Percentiles rank a stretch among this genome's conserved stretches.
These are phyloP conservation scores for Macrosiphum euphorbiae DNA, from an alignment of 2,888 invertebrate genomes.

Conservation along the genomic window DNA sequence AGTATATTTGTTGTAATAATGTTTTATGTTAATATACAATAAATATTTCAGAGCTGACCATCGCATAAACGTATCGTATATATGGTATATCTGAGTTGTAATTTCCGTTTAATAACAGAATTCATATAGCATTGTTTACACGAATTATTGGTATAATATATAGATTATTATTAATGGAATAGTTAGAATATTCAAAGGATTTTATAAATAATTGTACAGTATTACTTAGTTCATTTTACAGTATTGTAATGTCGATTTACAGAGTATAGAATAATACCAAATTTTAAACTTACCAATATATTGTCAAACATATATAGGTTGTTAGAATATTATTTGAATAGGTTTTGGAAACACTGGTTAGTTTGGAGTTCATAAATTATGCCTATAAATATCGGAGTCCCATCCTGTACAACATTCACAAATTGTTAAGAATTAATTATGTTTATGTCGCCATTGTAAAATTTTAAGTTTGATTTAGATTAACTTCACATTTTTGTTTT, in stretches of 20 bases:
- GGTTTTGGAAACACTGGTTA: background rate
- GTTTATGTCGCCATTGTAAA: background rate
- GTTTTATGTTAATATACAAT: background rate
- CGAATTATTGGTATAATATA: background rate
- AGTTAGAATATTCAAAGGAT: background rate
- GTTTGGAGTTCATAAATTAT: background rate
- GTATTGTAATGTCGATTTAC: background rate
- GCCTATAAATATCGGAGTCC: background rate
- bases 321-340: background rate
- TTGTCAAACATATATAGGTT: background rate
- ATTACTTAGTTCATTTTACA: background rate
- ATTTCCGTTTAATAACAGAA: background rate
- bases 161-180: background rate
- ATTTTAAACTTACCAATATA: background rate
- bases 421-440: background rate
- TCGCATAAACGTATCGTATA: background rate
- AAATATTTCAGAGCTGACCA: background rate
- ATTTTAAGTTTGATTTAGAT: background rate
- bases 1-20: background rate
- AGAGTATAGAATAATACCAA: background rate
- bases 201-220: background rate
- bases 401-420: background rate
- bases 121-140: background rate
- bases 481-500: background rate
- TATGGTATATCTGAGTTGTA: background rate